Base-by-base conservation (phyloP, 2,797 vertebrate genomes). In the Sebastes jordani region DNA sequence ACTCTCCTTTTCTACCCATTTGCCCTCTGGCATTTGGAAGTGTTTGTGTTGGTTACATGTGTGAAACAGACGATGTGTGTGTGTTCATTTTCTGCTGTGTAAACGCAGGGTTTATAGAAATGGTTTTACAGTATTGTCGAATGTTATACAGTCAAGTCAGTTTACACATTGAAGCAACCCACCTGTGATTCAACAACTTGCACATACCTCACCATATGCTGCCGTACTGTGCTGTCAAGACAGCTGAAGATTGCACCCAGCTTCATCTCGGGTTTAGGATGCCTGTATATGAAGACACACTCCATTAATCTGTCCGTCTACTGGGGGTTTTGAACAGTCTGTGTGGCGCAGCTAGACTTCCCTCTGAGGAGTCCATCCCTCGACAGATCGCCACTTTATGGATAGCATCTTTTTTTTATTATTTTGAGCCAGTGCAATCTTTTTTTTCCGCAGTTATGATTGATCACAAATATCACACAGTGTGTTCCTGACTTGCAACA, bases 391-490 rank as follows among this genome's bases (percentile, higher is more conserved):
- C 74, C 70, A 73, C 78, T 89, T 91, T 85, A 82, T 88, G 76
- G 86, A 91, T 80, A 87, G 77, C 81, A 90, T 93, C 81, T 89
- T 92, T 88, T 92, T 88, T 91, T 87, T 87, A 76, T 93, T 88
- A 84, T 90, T 91, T 93, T 79, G 80, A 91, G 86, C 71, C 68
- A 68, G 82, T 68, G 77, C 87, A 90, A 83, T 92, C 83, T 89
- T 89, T 88, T 64, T 54, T 59, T 85, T 78, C 46, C 56, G 70
- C 80, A 63, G 82, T 81, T 67, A 74, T 90, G 91, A 93, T 90
- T 93, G 91, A 94, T 94, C 91, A 89, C 91, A 92, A 90, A 93
- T 92, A 89, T 91, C 86, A 88, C 89, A 82, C 86, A 86, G 89
- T 83, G 78, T 88, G 78, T 75, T 86, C 74, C 81, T 74, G 80